Conservation (phyloP, 1,140 invertebrate species). For the Microplitis mediator region DNA sequence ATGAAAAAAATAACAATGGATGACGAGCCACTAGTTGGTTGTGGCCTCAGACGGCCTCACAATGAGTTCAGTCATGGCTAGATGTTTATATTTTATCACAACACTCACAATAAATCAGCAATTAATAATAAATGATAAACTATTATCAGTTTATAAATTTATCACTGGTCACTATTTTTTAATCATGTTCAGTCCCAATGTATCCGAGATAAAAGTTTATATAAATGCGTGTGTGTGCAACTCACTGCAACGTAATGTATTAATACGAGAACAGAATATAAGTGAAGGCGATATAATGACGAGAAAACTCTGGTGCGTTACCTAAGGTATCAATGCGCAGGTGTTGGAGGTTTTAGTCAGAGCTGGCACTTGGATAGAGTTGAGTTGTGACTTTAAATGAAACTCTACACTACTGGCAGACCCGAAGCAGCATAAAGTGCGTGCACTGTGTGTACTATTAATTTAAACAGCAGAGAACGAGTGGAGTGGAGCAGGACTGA, state of each 20-base stretch:
- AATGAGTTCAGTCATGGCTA: not conserved
- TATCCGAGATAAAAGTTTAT: not conserved
- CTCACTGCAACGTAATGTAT: no score
- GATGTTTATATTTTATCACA: not conserved
- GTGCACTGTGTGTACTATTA: constrained; percentile 8
- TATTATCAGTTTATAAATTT: not conserved
- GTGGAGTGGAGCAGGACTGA: no score
- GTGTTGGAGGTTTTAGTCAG: not conserved
- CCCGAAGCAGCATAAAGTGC: not conserved
- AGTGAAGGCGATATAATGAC: not conserved
- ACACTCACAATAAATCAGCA: not conserved
- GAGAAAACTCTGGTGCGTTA: not conserved
- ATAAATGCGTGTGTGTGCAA: not conserved
- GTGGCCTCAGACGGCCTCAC: not conserved
- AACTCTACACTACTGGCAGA: not conserved
- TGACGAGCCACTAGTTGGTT: constrained; percentile 12
- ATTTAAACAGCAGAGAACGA: not conserved
- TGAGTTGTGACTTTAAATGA: no score
- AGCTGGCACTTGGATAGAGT: no score
- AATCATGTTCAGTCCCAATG: not conserved
- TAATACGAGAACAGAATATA: not conserved
- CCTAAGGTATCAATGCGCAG: constrained; percentile 9
- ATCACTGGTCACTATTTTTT: not conserved
- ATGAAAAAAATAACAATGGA: not conserved
- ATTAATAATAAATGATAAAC: not conserved